Evolutionary conservation across 2,888 invertebrate species (phyloP), one percentile per base, ranked within the genome.

Genomic region (Dynastes hyllus): DNA sequence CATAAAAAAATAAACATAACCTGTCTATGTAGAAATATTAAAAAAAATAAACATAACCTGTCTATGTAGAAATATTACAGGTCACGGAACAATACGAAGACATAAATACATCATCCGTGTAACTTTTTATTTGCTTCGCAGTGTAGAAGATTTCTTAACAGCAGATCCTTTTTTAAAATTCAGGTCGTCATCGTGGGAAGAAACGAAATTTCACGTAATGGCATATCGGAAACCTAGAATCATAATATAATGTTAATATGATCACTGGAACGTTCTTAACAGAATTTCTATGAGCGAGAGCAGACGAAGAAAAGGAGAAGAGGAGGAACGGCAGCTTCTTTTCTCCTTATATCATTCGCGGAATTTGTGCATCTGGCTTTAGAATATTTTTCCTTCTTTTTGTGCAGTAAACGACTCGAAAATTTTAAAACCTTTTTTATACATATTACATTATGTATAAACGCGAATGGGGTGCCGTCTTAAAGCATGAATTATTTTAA

Each of bases 141-240:
- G 13, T 13, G 29, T 63, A 32, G 63, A 29, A 61, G 61, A 61
- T 22, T 61, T 9, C 61, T 22, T 61, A 61, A 29, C 32, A n/a
- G 29, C 32, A 8, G 22, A 16, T 58, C 9, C 63, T 27, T 63
- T 32, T 63, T 77, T 77, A 77, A 77, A 77, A 77, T 77, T 77
- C 77, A 77, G 53, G 67, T 67, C 77, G 50, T 22, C 50, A 13
- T 27, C 55, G 32, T 37, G 32, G 11, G 66, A 51, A 32, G 67
- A 67, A 77, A 77, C 67, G 77, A 77, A 77, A 77, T 77, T 77
- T 77, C 77, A 66, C 55, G 77, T 77, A 77, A 77, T 69, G 77
- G 77, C 67, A 58, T 69, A 77, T 77, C 53, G 77, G 77, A 67
- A 77, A 77, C 77, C 77, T 67, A 67, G 67, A 77, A 77, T 77